These are phyloP conservation scores for Sphaerophoria taeniata DNA, from an alignment of 2,888 invertebrate species.

Conservation along the genomic window DNA sequence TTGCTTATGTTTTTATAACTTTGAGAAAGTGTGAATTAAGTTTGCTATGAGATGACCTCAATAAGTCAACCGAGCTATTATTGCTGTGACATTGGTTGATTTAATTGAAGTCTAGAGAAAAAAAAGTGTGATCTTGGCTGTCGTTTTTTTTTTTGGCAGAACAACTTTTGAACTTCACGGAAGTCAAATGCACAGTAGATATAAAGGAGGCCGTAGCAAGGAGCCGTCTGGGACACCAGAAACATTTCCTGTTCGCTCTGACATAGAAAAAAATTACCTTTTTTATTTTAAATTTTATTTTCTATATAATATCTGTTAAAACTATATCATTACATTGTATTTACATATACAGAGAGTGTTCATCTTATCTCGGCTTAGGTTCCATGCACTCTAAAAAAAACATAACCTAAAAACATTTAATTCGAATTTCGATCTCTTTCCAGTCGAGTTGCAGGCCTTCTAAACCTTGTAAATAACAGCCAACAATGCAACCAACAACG, in stretches of 20 bases:
- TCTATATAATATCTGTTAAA: constrained; percentile 34
- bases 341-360: constrained; percentile 58
- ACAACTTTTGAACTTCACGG: neutral
- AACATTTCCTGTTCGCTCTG: neutral
- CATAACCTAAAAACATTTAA: constrained; percentile 58
- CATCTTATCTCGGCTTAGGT: constrained; percentile 52
- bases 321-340: constrained; percentile 58
- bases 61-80: neutral
- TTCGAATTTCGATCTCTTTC: constrained; percentile 64
- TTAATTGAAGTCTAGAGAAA: neutral
- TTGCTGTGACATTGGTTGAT: constrained; percentile 16
- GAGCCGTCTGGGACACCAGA: too few relatives aligned
- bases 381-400: constrained; percentile 32
- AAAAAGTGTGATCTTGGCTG: neutral
- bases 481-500: constrained; percentile 76
- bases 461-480: constrained; percentile 76
- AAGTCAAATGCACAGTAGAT: too few relatives aligned
- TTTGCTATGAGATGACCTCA: constrained; percentile 3
- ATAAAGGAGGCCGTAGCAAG: too few relatives aligned
- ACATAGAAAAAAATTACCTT: neutral
- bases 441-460: constrained; percentile 11
- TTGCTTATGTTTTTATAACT: neutral
- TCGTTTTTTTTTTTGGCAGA: neutral
- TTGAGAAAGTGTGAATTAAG: constrained; percentile 5
- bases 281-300: constrained; percentile 44